Evolutionary conservation across 2,113 vertebrate genomes (phyloP).

Genomic region (Mormyrus iriodes): DNA sequence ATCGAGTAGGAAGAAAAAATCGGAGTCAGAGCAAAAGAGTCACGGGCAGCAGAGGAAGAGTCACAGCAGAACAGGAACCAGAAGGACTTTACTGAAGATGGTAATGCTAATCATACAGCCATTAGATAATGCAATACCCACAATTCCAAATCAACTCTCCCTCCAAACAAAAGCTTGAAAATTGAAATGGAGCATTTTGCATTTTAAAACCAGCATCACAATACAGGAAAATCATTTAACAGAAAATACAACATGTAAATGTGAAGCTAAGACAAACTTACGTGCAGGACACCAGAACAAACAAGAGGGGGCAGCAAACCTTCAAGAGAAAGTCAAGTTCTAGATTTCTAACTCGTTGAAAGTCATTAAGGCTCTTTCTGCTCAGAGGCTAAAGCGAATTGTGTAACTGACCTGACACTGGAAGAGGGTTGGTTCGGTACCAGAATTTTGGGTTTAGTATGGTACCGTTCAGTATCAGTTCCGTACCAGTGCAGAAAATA

Average conservation of each 20-base stretch:
- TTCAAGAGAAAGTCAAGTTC: neutral
- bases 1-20: neutral
- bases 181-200: neutral
- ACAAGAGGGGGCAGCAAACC: slow-evolving; percentile 51
- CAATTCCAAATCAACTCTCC: neutral
- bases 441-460: no score
- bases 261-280: neutral
- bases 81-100: no score
- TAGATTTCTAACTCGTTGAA: neutral
- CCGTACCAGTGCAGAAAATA: no score
- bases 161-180: neutral
- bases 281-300: neutral
- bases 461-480: no score
- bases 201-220: neutral
- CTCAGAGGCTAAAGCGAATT: neutral
- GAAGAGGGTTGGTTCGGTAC: no score
- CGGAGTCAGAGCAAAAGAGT: neutral
- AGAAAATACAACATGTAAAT: neutral
- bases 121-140: neutral
- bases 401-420: neutral
- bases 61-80: slow-evolving; percentile 19
- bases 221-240: neutral
- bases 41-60: slow-evolving; percentile 6
- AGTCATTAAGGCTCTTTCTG: neutral
- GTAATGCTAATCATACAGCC: no score